Base-by-base conservation (phyloP, 2,888 invertebrate genomes). In the Trissoscelio sp. region DNA sequence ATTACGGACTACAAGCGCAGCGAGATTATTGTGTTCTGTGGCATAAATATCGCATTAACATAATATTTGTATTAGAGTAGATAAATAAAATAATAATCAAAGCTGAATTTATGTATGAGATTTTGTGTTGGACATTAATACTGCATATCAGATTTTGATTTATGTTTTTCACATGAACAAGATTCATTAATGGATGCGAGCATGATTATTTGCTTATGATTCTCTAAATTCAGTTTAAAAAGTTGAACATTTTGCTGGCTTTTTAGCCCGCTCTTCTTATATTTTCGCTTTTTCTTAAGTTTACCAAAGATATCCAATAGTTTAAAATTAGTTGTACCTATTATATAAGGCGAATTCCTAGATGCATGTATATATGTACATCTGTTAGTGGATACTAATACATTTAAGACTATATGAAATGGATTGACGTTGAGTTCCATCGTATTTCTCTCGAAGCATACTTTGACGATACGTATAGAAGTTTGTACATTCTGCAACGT, bases 271-370 rank as follows among this genome's bases (percentile, higher is more conserved):
- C 20, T 44, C 9, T 0, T 18, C 16, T 12, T 18, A 3, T 2
- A 9, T 44, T 7, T 44, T 44, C 9, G 18, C 6, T 11, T 42
- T 42, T 20, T 20, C 18, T 42, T 39, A 60, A 57, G 24, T 42
- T 39, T 28, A 57, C 44, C 31, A 20, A 37, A 67, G 20, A 34
- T 31, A 57, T 55, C 55, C 57, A 44, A 69, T 57, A 69, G 69
- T 69, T 69, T 57, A 46, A 44, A 69, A 69, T 69, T 69, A 69
- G 55, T 69, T 69, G 44, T 31, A 57, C 34, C 14, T 34, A 34
- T 69, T 57, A 57, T 44, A 57, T 46, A 57, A 28, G 39, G 12
- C 20, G 46, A n/a, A 46, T 34, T 28, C 18, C 16, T 31, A 3
- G 5, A 42, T 24, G 22, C 39, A 22, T 12, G 58, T 22, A 12